Base-by-base conservation (phyloP, 1,140 invertebrate species). In the Oscheius sp. region DNA sequence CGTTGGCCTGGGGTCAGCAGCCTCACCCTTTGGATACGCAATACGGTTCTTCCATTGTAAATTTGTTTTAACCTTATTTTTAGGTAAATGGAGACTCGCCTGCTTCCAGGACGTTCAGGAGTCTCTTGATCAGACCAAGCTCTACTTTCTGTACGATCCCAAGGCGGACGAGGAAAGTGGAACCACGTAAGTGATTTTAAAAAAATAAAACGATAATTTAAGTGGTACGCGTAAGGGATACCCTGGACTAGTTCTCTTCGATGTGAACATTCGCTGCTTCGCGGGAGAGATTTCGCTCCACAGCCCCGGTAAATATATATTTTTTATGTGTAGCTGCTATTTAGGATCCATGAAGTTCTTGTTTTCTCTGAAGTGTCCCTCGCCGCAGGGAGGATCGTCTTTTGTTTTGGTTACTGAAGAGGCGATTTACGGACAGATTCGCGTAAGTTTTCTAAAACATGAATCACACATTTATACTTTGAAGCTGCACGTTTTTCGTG, bases 121-220 rank as follows among this genome's bases (percentile, higher is more conserved):
- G 68, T 82, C 82, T 26, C 23, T 78, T 18, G 82, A 83, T 65
- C 42, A 32, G 7, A 71, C 28, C 63, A 84, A 84, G 58, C 72
- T 83, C 2, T 83, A 83, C 52, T 83, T 82, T 34, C 73, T 83
- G 2, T 83, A 83, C 58, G 82, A 83, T 74, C 82, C 82, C 15
- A 34, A 79, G 15, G 74, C 80, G 1, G 82, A 83, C 63, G 82
- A 83, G 46, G 73, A 75, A 31, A 71, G 69, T 55, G 69, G 69
- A 46, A 71, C 69, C 0, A 36, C 61, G 61, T 55, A 55, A 64
- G 59, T 55, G 7, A 55, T 7, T 55, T 65, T 65, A 55, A 42
- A 15, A 61, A 31, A n/a, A n/a, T n/a, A n/a, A n/a, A n/a, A n/a
- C n/a, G n/a, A 72, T 7, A 26, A 28, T 69, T 79, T 81, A 62